Conservation (phyloP, 2,113 vertebrate genomes). For the Caranx melampygus region DNA sequence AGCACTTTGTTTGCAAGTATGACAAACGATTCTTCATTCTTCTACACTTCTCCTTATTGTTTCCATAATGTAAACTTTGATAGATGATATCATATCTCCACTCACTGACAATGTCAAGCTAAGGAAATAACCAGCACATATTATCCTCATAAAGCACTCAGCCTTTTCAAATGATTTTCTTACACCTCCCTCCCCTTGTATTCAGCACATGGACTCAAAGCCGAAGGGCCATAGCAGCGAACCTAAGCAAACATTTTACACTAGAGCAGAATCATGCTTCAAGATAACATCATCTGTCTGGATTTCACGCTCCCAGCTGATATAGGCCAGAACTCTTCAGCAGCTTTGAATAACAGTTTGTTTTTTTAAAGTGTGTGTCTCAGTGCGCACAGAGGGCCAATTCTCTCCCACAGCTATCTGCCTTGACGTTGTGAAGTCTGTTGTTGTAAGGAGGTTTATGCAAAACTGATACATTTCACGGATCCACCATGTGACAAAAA, state of each 20-base stretch:
- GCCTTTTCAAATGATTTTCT: background rate
- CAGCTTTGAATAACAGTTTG: constrained; percentile 93
- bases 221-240: constrained; percentile 36
- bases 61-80: background rate
- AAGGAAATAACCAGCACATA: background rate
- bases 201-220: constrained; percentile 26
- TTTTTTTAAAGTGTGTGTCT: constrained; percentile 88
- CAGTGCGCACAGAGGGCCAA: constrained; percentile 83
- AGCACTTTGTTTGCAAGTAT: background rate
- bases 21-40: background rate
- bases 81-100: background rate
- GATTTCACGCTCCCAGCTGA: constrained; percentile 84
- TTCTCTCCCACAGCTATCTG: constrained; percentile 84
- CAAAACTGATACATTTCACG: constrained; percentile 94
- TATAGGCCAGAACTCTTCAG: constrained; percentile 82
- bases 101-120: background rate
- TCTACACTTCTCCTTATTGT: background rate
- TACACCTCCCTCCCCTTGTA: constrained; percentile 10
- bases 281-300: constrained; percentile 74
- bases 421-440: constrained; percentile 83
- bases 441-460: constrained; percentile 89
- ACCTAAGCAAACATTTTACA: constrained; percentile 76
- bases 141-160: constrained; percentile 7
- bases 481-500: constrained; percentile 93
- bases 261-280: constrained; percentile 43